Evolutionary conservation across 2,113 vertebrate genomes (phyloP), one percentile per base, ranked within the genome.

Genomic region (Buteo buteo): DNA sequence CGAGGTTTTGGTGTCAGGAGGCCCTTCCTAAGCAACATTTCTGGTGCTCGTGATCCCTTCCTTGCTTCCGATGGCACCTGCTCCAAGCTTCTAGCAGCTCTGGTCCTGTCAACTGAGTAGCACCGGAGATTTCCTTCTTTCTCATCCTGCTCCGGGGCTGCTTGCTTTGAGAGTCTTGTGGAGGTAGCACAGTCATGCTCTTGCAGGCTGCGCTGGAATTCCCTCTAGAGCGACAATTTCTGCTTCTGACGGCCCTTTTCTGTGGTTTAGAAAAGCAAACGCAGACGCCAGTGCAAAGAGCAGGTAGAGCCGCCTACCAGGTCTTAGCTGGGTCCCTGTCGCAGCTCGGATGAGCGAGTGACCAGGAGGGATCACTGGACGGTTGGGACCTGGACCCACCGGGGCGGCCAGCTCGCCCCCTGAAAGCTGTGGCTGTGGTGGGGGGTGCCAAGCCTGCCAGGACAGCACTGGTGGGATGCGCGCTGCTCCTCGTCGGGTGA

Each of bases 311-410:
- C 1, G 1, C 62, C 36, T 21, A 6, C 10, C 2, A 16, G 26
- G 20, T n/a, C 44, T 80, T 8, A 64, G 20, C 58, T 52, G n/a
- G 8, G 17, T 67, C 44, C n/a, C 19, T 58, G 38, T 89, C 42
- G 47, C 16, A 16, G 10, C 55, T 34, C 4, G 2, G 42, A 44
- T 9, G 18, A 70, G 31, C 0, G 0, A 72, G 58, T 55, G 64
- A 69, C 20, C 1, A 1, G 34, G 49, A n/a, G 40, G 44, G 26
- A 22, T 50, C n/a, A 47, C 45, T 0, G 3, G n/a, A 7, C 0
- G 0, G 17, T 7, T 52, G 70, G 50, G 20, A 44, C 42, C 29
- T 32, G 36, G 55, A n/a, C 28, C 34, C 25, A 24, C 12, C 3
- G 5, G 49, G 14, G 7, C 1, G 11, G 31, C 5, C 4, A 82